Base-by-base conservation (phyloP, 2,797 vertebrate species). In the Xenops minutus region DNA sequence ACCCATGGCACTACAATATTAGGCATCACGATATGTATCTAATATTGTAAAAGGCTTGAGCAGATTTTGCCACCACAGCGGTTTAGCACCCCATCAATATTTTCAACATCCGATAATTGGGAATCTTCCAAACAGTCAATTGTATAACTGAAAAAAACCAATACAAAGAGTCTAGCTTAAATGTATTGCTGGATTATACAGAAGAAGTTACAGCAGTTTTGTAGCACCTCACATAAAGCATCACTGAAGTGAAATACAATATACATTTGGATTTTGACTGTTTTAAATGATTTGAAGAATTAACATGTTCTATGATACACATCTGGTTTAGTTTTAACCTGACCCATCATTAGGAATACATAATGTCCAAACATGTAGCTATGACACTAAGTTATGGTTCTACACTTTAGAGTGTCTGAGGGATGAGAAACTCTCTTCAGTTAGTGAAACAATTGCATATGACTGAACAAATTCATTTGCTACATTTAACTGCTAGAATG, bases 11-110 rank as follows among this genome's bases (percentile, higher is more conserved):
- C 34, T 79, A 64, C 67, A 75, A 21, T 61, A 78, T 71, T 62
- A 73, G 8, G 14, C 15, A 7, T 67, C 75, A 59, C 0, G 0
- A 77, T 83, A 67, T 30, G 55, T 76, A 79, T 67, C 51, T 88
- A 81, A 62, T 75, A 69, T 49, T 89, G 48, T 54, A 85, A 92
- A 93, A 93, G 63, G 32, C 67, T 89, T 87, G 67, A 93, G 48
- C 15, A 85, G 67, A 80, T 91, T 95, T 95, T 89, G 84, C 84
- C 56, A 85, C 32, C 37, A 36, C 78, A 91, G 74, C 59, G 79
- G 41, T 89, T 96, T 61, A 89, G 27, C 41, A 83, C 13, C 16
- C 92, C 74, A 78, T 94, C 90, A 89, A 80, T 97, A 94, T 90
- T 93, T 95, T 73, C 71, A 94, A 21, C 55, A 82, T 88, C 83